Percentiles rank a stretch among this genome's conserved stretches.
Evolutionary conservation across 2,113 vertebrate genomes (phyloP).

Genomic region (Scolopax mira): DNA sequence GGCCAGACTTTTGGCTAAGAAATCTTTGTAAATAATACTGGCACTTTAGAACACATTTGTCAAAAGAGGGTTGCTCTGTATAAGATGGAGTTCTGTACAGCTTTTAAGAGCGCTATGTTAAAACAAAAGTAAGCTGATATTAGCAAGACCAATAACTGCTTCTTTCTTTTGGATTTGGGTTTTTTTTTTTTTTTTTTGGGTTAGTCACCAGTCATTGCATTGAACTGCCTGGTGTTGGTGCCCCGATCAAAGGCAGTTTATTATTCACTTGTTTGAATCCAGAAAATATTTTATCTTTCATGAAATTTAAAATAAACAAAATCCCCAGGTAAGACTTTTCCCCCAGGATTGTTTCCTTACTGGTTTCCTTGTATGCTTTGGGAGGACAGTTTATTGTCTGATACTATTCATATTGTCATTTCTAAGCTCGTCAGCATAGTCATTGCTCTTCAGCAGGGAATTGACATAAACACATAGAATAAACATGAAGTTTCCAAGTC

Average conservation of each 20-base stretch:
- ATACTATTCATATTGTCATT: constrained; percentile 71
- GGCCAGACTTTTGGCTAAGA: constrained; percentile 96
- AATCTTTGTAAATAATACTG: constrained; percentile 76
- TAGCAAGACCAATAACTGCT: constrained; percentile 79
- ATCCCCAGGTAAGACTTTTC: constrained; percentile 66
- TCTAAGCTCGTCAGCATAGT: constrained; percentile 72
- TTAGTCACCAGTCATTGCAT: constrained; percentile 74
- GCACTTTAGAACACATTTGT: constrained; percentile 95
- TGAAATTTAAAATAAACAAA: constrained; percentile 71
- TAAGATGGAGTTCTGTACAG: constrained; percentile 80
- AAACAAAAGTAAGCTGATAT: constrained; percentile 78
- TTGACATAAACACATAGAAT: constrained; percentile 66
- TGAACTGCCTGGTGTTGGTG: constrained; percentile 75
- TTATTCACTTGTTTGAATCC: constrained; percentile 71
- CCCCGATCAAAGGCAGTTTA: constrained; percentile 72
- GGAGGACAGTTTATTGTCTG: constrained; percentile 76
- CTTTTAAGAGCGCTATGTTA: constrained; percentile 74
- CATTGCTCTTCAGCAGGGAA: constrained; percentile 80
- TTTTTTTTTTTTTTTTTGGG: background rate
- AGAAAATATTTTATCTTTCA: constrained; percentile 73
- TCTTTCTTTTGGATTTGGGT: background rate
- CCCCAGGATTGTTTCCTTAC: constrained; percentile 74
- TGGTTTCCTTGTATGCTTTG: constrained; percentile 74
- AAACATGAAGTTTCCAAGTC: constrained; percentile 69
- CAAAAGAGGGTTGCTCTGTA: constrained; percentile 80